phyloP scores from a whole-genome alignment of 2,113 vertebrate genomes.

The Apodemus speciosus region DNA sequence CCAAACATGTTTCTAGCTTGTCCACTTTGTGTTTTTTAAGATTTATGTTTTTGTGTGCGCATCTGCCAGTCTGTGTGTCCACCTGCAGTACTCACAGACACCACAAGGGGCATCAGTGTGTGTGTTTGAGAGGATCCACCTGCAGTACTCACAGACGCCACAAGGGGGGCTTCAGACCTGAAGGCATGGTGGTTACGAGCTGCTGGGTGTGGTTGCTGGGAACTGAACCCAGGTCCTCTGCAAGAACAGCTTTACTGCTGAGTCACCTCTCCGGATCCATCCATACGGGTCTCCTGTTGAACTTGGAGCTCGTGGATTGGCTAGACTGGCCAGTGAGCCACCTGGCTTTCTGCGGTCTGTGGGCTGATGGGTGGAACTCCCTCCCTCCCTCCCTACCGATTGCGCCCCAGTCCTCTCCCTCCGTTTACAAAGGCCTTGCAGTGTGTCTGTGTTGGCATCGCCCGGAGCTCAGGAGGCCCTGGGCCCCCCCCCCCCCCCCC shows the following conservation, averaged over 20 bases:
- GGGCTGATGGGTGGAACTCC: too few species aligned
- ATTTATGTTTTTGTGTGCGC: not conserved
- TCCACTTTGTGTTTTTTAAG: not conserved
- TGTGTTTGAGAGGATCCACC: too few species aligned
- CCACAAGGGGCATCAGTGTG: too few species aligned
- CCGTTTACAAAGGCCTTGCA: not conserved
- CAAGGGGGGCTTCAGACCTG: not conserved
- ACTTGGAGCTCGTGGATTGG: not conserved
- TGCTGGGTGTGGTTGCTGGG: not conserved
- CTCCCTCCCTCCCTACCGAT: too few species aligned
- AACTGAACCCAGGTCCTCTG: not conserved
- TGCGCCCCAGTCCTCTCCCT: not conserved
- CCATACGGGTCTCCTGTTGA: not conserved
- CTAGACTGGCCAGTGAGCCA: not conserved
- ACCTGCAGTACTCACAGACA: too few species aligned
- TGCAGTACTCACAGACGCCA: not conserved
- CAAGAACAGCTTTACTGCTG: not conserved
- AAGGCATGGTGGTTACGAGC: not conserved
- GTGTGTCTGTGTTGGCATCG: not conserved
- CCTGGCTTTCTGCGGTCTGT: too few species aligned
- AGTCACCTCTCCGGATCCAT: not conserved
- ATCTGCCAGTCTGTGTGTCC: too few species aligned
- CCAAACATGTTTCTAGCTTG: not conserved
- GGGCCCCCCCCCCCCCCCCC: too few species aligned
- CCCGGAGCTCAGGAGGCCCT: not conserved